Base-by-base conservation (phyloP, 2,113 vertebrate species). In the Eclectus roratus region DNA sequence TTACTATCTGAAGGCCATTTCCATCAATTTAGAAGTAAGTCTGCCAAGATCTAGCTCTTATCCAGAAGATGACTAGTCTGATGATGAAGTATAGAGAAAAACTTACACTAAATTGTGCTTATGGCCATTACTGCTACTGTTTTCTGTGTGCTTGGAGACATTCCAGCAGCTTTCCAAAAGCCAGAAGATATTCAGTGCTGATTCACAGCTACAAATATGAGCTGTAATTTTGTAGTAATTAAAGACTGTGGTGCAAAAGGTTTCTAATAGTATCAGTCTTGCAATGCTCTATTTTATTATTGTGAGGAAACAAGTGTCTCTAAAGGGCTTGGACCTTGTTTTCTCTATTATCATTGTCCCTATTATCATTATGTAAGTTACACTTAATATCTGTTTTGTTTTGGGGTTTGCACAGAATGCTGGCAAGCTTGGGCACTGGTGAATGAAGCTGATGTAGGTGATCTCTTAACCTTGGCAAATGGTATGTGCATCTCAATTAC, bases 361-460 rank as follows among this genome's bases (percentile, higher is more conserved):
- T 71, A 5, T 28, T 79, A 4, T 28, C 13, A 4, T 76, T 35
- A 21, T 25, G 50, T 47, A 47, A 77, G 37, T 86, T 37, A 47
- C 35, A 43, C 10, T 49, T 72, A 2, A 0, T 44, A 43, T 33
- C 47, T 86, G 8, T 63, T 88, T 77, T 95, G 25, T 27, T 89
- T 93, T 58, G 47, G 1, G 2, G 84, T 68, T 73, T 95, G 24
- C 58, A 50, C 10, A 98, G 97, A 98, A 66, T 98, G 71, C 43
- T 91, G 96, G 50, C 97, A 98, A 95, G 98, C 98, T 71, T 98
- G 97, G 97, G 68, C 95, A 61, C 74, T 98, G 78, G 97, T 98
- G 63, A 98, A 98, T 58, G 97, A 98, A 94, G 97, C 98, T 83
- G 89, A 96, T 85, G 60, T 96, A 56, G 93, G 85, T 66, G 96